phyloP scores from a whole-genome alignment of 2,797 vertebrate genomes.

The Acanthurus leucopareius region DNA sequence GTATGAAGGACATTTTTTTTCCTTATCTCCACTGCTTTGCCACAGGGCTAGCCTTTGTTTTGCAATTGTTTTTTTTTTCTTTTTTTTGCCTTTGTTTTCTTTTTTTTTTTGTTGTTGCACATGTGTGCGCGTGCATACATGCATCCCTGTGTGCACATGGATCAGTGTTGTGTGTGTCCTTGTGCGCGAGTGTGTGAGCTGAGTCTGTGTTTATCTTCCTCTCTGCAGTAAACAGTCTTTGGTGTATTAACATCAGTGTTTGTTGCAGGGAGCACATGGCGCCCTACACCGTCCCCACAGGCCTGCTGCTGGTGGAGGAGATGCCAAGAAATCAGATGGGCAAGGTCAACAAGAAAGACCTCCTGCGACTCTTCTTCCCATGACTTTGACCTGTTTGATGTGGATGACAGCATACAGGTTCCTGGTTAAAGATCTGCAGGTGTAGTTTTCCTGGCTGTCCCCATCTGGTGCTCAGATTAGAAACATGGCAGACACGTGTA shows the following conservation, averaged over 20 bases:
- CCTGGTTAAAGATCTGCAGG: conserved; percentile 23
- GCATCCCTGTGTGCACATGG: conserved; percentile 29
- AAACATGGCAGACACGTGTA: neutral
- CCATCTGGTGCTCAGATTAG: conserved; percentile 3
- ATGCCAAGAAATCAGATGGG: conserved; percentile 97
- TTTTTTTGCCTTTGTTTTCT: conserved; percentile 38
- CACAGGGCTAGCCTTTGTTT: conserved; percentile 79
- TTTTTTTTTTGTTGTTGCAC: conserved; percentile 37
- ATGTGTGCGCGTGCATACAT: conserved; percentile 33
- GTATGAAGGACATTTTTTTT: conserved; percentile 81
- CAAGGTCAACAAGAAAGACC: conserved; percentile 96
- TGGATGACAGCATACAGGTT: conserved; percentile 6
- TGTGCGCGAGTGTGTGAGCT: conserved; percentile 32
- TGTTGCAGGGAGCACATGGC: conserved; percentile 89
- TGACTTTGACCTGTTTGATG: conserved; percentile 10
- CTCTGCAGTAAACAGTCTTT: conserved; percentile 39
- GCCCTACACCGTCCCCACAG: conserved; percentile 89
- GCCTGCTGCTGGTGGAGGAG: conserved; percentile 92
- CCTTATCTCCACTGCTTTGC: conserved; percentile 75
- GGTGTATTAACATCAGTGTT: conserved; percentile 59
- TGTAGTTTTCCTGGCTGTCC: neutral
- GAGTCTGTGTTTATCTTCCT: conserved; percentile 36
- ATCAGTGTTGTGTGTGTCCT: conserved; percentile 37
- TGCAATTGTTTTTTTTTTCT: conserved; percentile 76
- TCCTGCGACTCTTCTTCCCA: conserved; percentile 88